Conservation (phyloP, 2,113 vertebrate species). For the Fukomys damarensis region DNA sequence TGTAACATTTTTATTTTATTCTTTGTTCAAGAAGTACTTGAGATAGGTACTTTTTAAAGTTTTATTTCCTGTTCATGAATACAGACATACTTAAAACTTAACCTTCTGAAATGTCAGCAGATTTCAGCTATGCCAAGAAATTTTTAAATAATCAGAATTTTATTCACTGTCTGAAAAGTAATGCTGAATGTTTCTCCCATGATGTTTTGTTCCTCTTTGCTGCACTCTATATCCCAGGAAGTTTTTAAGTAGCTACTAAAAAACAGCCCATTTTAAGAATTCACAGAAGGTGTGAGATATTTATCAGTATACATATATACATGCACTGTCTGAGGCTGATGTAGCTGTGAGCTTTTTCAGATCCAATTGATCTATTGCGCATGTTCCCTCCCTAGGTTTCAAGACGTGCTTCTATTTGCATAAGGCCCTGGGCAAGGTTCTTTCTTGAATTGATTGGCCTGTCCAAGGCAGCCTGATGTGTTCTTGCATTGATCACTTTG, state of each 20-base stretch:
- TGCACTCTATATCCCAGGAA: conserved; percentile 75
- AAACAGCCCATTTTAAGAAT: conserved; percentile 91
- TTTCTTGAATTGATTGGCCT: conserved; percentile 99
- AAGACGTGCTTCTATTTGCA: conserved; percentile 98
- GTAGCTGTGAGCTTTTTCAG: conserved; percentile 97
- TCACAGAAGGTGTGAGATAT: conserved; percentile 89
- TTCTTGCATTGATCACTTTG: conserved; percentile 98
- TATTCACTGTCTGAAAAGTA: conserved; percentile 73
- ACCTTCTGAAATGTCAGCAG: conserved; percentile 60
- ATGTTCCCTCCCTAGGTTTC: conserved; percentile 97
- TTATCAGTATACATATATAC: conserved; percentile 99
- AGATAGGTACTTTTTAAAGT: not conserved
- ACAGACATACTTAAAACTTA: not conserved
- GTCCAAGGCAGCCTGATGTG: conserved; percentile 97
- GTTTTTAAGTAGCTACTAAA: conserved; percentile 88
- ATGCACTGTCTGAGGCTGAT: conserved; percentile 96
- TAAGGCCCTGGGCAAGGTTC: conserved; percentile 99
- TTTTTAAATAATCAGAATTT: conserved; percentile 69
- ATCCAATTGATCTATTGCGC: conserved; percentile 98
- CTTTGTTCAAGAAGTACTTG: not conserved
- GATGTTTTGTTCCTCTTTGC: conserved; percentile 51
- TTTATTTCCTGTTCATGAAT: conserved; percentile 12
- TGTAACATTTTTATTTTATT: conserved; percentile 53
- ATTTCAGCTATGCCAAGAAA: conserved; percentile 60
- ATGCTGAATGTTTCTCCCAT: conserved; percentile 72